Evolutionary conservation across 2,797 vertebrate genomes (phyloP), one percentile per base, ranked within the genome.

Genomic region (Sylvilagus floridanus): DNA sequence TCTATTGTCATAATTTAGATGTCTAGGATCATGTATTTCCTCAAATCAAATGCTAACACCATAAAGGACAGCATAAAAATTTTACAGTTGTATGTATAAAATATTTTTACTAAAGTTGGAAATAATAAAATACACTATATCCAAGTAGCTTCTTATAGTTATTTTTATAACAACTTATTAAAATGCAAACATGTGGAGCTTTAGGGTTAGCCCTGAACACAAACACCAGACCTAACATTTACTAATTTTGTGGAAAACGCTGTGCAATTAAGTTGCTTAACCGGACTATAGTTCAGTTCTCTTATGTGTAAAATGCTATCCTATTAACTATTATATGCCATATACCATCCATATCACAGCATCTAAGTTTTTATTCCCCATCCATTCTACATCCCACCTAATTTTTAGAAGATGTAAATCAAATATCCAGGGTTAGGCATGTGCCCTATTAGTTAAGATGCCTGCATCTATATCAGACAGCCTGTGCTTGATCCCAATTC

Each of bases 401-500:
- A 72, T 65, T 85, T 93, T 79, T 88, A 88, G 91, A 91, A 93
- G 24, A 71, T n/a, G 88, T 52, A 85, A 93, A 21, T 92, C 47
- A 90, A 88, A 81, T 86, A 94, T 37, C 11, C 52, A 57, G 54
- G 54, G 54, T 4, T 21, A 57, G 54, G 54, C 13, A 57, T 57
- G 42, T 17, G 54, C 4, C 54, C 54, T 57, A 21, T 21, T 21
- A 57, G 54, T 21, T 57, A 57, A 57, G 54, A 47, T 57, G 54
- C 54, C 17, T 57, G 54, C 54, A 57, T 57, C 54, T 17, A 4
- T 16, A 17, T 57, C 54, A 57, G 54, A 57, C 16, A 17, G 54
- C 54, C 54, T 57, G 54, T 11, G 54, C 19, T 16, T 57, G 54
- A 57, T 57, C 54, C 54, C 54, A 21, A 57, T 57, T 21, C 54